phyloP scores from a whole-genome alignment of 2,113 vertebrate species.

The Marcusenius ussheri region DNA sequence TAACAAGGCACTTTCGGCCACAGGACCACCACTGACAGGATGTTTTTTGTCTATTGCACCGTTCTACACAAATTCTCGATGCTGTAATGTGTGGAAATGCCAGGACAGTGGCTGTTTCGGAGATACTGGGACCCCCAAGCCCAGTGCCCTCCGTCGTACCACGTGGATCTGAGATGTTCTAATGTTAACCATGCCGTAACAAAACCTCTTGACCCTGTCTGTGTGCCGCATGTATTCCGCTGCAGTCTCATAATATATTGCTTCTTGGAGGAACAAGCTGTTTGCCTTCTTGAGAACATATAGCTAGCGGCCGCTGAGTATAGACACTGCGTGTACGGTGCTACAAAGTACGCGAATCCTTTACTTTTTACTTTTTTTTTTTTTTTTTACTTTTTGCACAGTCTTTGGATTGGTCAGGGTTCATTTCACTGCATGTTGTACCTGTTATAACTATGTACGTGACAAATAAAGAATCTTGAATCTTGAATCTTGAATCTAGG shows the following conservation, averaged over 20 bases:
- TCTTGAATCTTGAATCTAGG: no score
- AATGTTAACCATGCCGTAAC: background rate
- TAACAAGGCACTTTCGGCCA: background rate
- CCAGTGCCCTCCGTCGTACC: background rate
- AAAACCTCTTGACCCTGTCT: background rate
- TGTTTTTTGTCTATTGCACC: background rate
- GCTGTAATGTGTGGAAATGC: background rate
- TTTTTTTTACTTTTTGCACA: no score
- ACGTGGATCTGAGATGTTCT: background rate
- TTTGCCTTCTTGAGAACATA: background rate
- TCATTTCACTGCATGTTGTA: no score
- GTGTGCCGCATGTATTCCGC: background rate
- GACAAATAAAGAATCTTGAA: no score
- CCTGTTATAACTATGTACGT: no score
- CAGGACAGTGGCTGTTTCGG: background rate
- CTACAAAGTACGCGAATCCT: background rate
- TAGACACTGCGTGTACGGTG: background rate
- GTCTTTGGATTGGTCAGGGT: no score
- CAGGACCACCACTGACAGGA: background rate
- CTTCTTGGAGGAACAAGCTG: background rate
- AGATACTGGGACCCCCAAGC: background rate
- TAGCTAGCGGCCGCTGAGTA: background rate
- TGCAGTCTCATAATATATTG: background rate
- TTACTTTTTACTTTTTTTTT: no score
- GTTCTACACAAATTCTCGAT: background rate